phyloP scores from a whole-genome alignment of 2,113 vertebrate species.

The Polypterus senegalus region DNA sequence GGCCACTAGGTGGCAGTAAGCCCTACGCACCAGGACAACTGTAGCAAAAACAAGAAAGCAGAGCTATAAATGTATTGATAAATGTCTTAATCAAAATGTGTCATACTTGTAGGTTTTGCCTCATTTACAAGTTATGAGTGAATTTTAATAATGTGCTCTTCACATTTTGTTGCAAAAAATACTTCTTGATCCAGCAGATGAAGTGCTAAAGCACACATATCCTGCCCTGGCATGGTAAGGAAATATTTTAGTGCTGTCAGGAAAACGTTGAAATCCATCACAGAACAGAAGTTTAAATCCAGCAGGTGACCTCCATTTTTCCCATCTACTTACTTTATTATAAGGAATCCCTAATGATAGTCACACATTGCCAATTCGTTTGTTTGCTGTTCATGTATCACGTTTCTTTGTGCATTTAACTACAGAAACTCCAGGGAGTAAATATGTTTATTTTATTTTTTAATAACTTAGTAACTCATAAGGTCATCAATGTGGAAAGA shows the following conservation, averaged over 20 bases:
- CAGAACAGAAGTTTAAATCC: too few species aligned
- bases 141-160: constrained; percentile 58
- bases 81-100: constrained; percentile 56
- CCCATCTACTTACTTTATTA: too few species aligned
- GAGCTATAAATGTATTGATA: constrained; percentile 45
- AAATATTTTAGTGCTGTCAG: too few species aligned
- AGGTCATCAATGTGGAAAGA: not conserved
- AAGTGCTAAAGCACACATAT: too few species aligned
- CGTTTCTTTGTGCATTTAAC: too few species aligned
- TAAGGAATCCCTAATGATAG: too few species aligned
- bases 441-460: constrained; percentile 2
- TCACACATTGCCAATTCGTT: too few species aligned
- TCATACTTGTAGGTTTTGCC: constrained; percentile 46
- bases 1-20: constrained; percentile 56
- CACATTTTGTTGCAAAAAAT: constrained; percentile 42
- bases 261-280: too few species aligned
- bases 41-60: constrained; percentile 12
- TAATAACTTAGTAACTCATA: not conserved
- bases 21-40: constrained; percentile 24
- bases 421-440: not conserved
- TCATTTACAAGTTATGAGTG: constrained; percentile 58
- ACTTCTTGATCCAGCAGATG: too few species aligned
- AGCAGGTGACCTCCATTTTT: too few species aligned
- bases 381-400: too few species aligned
- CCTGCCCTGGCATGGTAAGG: too few species aligned